Base-by-base conservation (phyloP, 2,888 invertebrate genomes). In the Athalia circularis region DNA sequence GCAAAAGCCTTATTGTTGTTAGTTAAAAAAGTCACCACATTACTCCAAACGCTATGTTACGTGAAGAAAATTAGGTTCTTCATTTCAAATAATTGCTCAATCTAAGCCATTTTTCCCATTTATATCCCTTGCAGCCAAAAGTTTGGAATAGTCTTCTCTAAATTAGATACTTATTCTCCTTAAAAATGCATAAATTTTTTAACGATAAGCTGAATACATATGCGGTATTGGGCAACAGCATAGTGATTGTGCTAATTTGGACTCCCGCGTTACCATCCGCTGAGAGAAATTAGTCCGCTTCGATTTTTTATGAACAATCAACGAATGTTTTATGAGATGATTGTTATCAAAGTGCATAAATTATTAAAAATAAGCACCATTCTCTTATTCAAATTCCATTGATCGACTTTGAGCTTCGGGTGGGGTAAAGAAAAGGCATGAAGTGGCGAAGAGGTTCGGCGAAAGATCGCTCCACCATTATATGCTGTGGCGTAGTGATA, bases 231-330 rank as follows among this genome's bases (percentile, higher is more conserved):
- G 50, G 62, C 68, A 62, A 68, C 62, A 61, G 77, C 48, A n/a
- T 67, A 70, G 50, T 68, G 61, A 78, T 78, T 74, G 65, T 78
- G 78, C 78, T 78, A 74, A 78, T 78, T 78, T 78, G 68, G 74
- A 78, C 68, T 74, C 62, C 70, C 70, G 78, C 78, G 78, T 57
- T 52, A 78, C 65, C 54, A 45, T 64, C 48, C 47, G 72, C 64
- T 9, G 50, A 5, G 15, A 52, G 74, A 74, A 78, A 74, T 15
- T 78, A 78, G 78, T 74, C 52, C 57, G 50, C 29, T 43, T n/a
- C n/a, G 54, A n/a, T 54, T 54, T 11, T 54, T n/a, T 6, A 7
- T n/a, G 54, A n/a, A 54, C n/a, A 54, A 54, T 54, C n/a, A 54
- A 11, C 11, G n/a, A 54, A 6, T 54, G 54, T 5, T 4, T 54